Evolutionary conservation across 2,888 invertebrate genomes (phyloP), one percentile per base, ranked within the genome.

Genomic region (Uloborus plumipes): DNA sequence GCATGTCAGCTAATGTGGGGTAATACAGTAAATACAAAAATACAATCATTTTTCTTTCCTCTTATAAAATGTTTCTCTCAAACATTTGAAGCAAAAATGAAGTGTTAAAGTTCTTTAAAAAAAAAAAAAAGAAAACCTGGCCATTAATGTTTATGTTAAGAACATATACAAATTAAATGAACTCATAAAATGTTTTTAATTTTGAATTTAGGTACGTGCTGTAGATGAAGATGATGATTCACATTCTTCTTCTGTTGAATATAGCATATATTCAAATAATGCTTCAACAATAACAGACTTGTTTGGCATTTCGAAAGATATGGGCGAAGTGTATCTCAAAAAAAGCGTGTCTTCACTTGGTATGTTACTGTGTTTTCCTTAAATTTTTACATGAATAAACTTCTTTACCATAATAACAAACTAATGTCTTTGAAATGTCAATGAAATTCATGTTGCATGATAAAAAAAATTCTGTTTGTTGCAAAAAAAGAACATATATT

Each of bases 221-320:
- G 64, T 80, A 22, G 85, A 84, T 62, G 77, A 58, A 31, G 85
- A 85, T 65, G 81, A 85, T 53, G 85, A 82, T 74, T 91, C 91
- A 78, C 91, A 93, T 87, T 55, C 83, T 13, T 93, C 93, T 14
- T 91, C 91, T 84, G 91, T 97, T 70, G 91, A 92, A 85, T 97
- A 96, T 90, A 92, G 93, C 4, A 92, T 96, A 86, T 93, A 94
- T 88, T 94, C 94, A 87, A 92, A 91, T 64, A 84, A 76, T 70
- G 79, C 73, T 14, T 84, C 84, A 53, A 74, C 84, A 86, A 90
- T 92, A 64, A 91, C 92, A 74, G 92, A 93, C 75, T 90, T 94
- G 62, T 94, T 97, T 89, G 91, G 92, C 71, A 93, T 97, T 16
- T 93, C 96, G 88, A 90, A 92, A 65, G 91, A 91, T 81, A 93